Percentiles rank a stretch among this genome's conserved stretches.
Conservation (phyloP, 1,140 invertebrate species). For the Cydia splendana region DNA sequence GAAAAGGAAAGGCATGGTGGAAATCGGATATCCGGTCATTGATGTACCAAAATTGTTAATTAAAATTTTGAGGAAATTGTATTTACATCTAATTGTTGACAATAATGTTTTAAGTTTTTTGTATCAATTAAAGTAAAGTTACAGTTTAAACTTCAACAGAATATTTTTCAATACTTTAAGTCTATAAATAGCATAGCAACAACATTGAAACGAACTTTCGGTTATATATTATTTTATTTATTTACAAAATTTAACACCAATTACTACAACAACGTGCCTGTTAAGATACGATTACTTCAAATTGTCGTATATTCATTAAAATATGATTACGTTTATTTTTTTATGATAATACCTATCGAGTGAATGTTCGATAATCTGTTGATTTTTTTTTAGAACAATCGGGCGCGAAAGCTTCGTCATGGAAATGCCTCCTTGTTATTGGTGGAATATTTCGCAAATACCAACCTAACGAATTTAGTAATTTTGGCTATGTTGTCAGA, state of each 20-base stretch:
- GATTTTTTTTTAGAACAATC: conserved; percentile 64
- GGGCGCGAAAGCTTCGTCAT: conserved; percentile 76
- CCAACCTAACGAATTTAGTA: conserved; percentile 65
- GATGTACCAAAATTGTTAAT: not conserved
- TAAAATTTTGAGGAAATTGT: not conserved
- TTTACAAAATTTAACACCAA: not conserved
- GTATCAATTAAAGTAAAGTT: not conserved
- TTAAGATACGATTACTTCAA: not conserved
- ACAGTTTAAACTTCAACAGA: not conserved
- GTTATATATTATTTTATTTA: not conserved
- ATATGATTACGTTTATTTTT: not conserved
- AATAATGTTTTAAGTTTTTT: not conserved
- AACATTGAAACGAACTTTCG: conserved; percentile 18
- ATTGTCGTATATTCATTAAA: not conserved
- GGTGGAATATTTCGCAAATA: conserved; percentile 61
- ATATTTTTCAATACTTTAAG: not conserved
- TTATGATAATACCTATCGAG: conserved; percentile 35
- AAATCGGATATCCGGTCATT: conserved; percentile 22
- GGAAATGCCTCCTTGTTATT: conserved; percentile 59
- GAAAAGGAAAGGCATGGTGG: conserved; percentile 21
- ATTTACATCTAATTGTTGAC: conserved; percentile 1
- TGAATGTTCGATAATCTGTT: conserved; percentile 23
- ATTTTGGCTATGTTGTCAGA: conserved; percentile 76
- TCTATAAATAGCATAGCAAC: conserved; percentile 14
- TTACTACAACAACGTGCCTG: not conserved